Percentiles rank a stretch among this genome's conserved stretches.
These are phyloP conservation scores for Nycticorax nycticorax DNA, from an alignment of 2,113 vertebrate species.

Conservation along the genomic window DNA sequence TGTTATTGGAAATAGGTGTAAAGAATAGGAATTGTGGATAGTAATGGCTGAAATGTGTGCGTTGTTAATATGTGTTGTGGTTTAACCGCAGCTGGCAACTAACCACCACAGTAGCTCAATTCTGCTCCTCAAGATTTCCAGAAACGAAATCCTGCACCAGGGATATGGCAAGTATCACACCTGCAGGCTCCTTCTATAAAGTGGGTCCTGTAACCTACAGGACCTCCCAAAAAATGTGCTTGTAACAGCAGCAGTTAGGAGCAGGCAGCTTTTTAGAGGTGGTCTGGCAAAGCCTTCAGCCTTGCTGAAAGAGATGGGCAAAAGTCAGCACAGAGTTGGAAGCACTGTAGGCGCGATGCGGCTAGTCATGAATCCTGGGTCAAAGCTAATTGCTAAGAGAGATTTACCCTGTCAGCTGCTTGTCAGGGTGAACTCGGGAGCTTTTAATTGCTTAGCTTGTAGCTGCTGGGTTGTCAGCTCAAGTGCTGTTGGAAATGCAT, in stretches of 20 bases:
- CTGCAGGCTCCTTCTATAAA: not conserved
- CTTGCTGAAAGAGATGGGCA: not conserved
- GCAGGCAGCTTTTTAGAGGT: not conserved
- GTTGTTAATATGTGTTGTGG: not conserved
- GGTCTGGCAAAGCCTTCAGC: not conserved
- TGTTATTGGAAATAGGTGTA: not conserved
- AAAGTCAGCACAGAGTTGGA: not conserved
- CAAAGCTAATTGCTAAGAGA: not conserved
- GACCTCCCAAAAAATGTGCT: not conserved
- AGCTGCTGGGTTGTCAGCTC: not conserved
- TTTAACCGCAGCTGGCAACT: no score
- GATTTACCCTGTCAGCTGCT: not conserved
- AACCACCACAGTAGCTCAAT: not conserved
- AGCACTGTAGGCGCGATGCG: fast-evolving
- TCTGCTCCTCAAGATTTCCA: not conserved
- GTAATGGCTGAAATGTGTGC: not conserved
- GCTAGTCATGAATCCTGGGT: not conserved
- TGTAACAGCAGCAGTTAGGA: not conserved
- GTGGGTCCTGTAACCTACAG: not conserved
- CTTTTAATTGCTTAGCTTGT: not conserved
- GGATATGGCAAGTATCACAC: not conserved
- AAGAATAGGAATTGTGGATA: not conserved
- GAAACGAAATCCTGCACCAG: not conserved
- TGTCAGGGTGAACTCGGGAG: not conserved
- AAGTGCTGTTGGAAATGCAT: not conserved